phyloP scores from a whole-genome alignment of 2,888 invertebrate species.

The Polietes domitor region DNA sequence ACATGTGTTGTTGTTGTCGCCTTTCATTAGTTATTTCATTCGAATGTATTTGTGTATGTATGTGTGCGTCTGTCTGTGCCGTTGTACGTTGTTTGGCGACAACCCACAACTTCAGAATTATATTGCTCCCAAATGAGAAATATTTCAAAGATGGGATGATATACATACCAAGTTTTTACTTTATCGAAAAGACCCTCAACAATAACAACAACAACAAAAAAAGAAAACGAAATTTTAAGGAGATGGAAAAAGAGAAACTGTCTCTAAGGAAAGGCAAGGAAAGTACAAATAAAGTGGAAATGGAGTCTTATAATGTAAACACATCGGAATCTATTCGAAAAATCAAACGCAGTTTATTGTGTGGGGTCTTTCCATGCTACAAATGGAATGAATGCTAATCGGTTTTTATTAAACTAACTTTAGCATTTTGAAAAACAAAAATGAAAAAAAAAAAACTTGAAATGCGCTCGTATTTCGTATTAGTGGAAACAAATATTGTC shows the following conservation, averaged over 20 bases:
- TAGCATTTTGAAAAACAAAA: no score
- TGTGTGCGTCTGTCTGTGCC: neutral
- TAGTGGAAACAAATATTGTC: no score
- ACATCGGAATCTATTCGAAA: neutral
- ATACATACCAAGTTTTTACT: neutral
- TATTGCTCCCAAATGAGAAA: slow-evolving; percentile 56
- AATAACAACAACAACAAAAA: slow-evolving; percentile 1
- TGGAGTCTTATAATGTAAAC: neutral
- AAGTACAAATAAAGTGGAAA: slow-evolving; percentile 6
- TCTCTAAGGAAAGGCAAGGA: neutral
- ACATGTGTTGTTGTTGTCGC: slow-evolving; percentile 15
- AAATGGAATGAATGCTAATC: no score
- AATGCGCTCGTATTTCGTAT: no score
- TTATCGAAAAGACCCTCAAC: no score
- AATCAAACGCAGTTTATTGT: neutral
- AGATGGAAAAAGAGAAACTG: neutral
- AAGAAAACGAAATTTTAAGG: neutral
- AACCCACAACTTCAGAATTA: slow-evolving; percentile 23
- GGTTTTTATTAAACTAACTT: no score
- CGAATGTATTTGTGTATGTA: slow-evolving; percentile 5
- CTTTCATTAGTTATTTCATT: neutral
- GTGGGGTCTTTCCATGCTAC: neutral
- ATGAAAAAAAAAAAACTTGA: no score
- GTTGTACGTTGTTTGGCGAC: slow-evolving; percentile 18
- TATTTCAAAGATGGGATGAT: slow-evolving; percentile 34